Base-by-base conservation (phyloP, 2,113 vertebrate species). In the Triplophysa dalaica region DNA sequence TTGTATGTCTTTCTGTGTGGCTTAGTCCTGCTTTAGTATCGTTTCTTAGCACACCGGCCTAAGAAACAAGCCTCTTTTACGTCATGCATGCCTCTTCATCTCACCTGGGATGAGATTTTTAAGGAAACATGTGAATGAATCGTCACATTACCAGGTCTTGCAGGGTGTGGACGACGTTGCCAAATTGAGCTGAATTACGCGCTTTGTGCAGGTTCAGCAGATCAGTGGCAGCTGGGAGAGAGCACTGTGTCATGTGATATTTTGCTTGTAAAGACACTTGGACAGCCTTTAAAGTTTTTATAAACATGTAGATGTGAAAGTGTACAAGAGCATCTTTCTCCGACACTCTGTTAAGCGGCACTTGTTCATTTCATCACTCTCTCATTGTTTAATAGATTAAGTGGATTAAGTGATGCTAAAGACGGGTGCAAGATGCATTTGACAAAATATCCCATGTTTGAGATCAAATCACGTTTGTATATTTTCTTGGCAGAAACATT, bases 381-480 rank as follows among this genome's bases (percentile, higher is more conserved):
- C 24, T 26, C 22, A 60, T 14, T 14, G 13, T 26, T 62, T 22
- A 75, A 48, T 38, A 41, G 72, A 62, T 61, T 48, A 43, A 45
- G 62, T 21, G 38, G 33, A n/a, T n/a, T 38, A 61, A 41, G 7
- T 61, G 17, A 26, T 21, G 43, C 69, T 29, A 26, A n/a, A 38
- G 68, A 70, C 38, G 38, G 56, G 52, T 73, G 41, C 68, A 63
- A 73, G 56, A 41, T 60, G n/a, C 8, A 45, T 45, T 45, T 45
- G 10, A 45, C 43, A 12, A 45, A 11, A 56, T 77, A 43, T 33
- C 54, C 19, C 56, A 50, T 70, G 56, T 79, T 79, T 61, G 63
- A 62, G 60, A 64, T 52, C 38, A 64, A 64, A 14, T 72, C 38
- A 38, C 24, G 61, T 29, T 33, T 54, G 45, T 80, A 64, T 73